Base-by-base conservation (phyloP, 2,113 vertebrate species). In the Stictonetta naevosa region DNA sequence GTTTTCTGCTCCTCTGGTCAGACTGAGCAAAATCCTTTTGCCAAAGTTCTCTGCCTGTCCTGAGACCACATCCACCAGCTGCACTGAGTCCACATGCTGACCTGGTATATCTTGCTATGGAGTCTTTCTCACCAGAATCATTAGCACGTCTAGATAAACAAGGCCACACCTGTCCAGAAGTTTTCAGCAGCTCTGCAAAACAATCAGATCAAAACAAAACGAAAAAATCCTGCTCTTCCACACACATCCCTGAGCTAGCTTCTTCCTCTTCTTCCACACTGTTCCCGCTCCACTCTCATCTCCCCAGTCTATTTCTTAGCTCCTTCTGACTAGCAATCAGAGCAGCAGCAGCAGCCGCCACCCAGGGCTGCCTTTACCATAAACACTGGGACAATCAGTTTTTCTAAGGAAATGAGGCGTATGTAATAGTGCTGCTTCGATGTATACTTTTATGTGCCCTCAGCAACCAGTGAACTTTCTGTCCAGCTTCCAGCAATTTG, bases 341-440 rank as follows among this genome's bases (percentile, higher is more conserved):
- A 84, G 87, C 40, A 83, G 63, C 72, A 73, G 68, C 50, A 67
- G 4, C 42, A 16, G 38, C 55, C 13, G 38, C 55, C 13, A 4
- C 77, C 58, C 33, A 11, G 56, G 1, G 28, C 44, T 29, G 62
- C 82, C 84, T 85, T 95, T 25, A 9, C 72, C 80, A 38, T 19
- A 44, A 66, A 81, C 46, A 11, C 42, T 10, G 33, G 60, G 76
- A 94, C 91, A 93, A 95, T 92, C 40, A 14, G 60, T 86, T 91
- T 67, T 95, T 75, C 92, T 28, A 42, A 72, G 83, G 86, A 95
- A 97, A 93, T 82, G 92, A 94, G 77, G 88, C 69, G 1, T 81
- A 21, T 1, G 0, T 82, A 94, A 96, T 68, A 62, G 3, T 17
- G 2, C 64, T 11, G 69, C 53, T 87, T 48, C 82, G 77, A 29